Conservation (phyloP, 2,113 vertebrate species). For the Gavia stellata region DNA sequence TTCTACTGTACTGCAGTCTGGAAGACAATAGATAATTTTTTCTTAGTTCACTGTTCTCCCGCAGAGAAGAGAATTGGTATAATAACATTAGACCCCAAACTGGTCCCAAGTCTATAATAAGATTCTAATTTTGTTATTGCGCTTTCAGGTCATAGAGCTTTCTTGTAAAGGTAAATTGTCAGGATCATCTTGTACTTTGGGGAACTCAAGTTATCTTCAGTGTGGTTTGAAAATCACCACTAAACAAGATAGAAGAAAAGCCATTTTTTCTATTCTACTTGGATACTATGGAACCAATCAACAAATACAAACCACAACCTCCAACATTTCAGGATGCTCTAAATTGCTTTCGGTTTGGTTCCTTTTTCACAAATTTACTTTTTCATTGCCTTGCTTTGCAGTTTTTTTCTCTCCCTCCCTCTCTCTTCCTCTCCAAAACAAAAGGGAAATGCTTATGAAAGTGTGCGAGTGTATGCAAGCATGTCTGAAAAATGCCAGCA, state of each 20-base stretch:
- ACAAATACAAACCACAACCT: not conserved
- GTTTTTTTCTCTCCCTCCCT: not conserved
- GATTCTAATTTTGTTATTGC: not conserved
- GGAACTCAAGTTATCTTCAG: not conserved
- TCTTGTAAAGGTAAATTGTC: not conserved
- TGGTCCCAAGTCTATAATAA: not conserved
- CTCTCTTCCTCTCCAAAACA: not conserved
- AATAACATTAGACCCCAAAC: not conserved
- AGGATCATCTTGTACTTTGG: not conserved
- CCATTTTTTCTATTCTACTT: not conserved
- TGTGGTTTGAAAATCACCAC: not conserved
- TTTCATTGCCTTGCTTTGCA: not conserved
- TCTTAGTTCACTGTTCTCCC: not conserved
- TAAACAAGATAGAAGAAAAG: not conserved
- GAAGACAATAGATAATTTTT: not conserved
- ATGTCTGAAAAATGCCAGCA: not conserved
- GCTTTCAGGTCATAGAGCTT: not conserved
- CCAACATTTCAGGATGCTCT: not conserved
- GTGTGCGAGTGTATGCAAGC: fast-evolving
- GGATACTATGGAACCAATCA: not conserved
- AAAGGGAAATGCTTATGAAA: not conserved
- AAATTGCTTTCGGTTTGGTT: not conserved
- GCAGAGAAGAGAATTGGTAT: not conserved
- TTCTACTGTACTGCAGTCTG: not conserved
- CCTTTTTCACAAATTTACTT: not conserved